These are phyloP conservation scores for Todiramphus chloris DNA, from an alignment of 2,113 vertebrate species.

Conservation along the genomic window DNA sequence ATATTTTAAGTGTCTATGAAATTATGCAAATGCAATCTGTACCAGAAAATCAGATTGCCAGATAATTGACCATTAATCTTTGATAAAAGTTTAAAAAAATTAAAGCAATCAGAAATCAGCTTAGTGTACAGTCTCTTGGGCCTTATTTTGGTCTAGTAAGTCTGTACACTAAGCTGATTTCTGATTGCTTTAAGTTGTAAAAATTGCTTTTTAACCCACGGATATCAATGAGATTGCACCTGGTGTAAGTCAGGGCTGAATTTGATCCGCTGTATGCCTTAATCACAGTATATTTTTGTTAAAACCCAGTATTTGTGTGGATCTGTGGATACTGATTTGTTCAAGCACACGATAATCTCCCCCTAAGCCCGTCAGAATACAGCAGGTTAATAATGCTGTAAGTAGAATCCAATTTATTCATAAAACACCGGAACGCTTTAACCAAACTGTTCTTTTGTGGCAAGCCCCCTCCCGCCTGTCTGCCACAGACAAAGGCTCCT, in stretches of 20 bases:
- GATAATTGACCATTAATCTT: conserved; percentile 72
- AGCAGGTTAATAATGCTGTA: conserved; percentile 66
- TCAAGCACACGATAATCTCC: conserved; percentile 57
- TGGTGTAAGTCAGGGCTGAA: conserved; percentile 48
- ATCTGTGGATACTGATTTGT: conserved; percentile 63
- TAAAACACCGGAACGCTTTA: conserved; percentile 63
- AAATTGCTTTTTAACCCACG: conserved; percentile 63
- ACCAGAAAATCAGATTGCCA: conserved; percentile 68
- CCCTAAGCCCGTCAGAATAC: conserved; percentile 62
- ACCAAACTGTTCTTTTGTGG: conserved; percentile 69
- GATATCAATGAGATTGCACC: conserved; percentile 69
- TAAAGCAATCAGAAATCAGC: conserved; percentile 67
- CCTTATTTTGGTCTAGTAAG: conserved; percentile 63
- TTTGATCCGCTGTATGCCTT: conserved; percentile 54
- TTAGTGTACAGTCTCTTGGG: conserved; percentile 48
- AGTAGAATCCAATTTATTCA: conserved; percentile 72
- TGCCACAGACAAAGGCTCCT: conserved; percentile 35
- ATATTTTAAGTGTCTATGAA: conserved; percentile 67
- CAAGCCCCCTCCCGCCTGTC: neutral
- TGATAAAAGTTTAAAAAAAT: conserved; percentile 69
- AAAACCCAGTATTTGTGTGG: conserved; percentile 60
- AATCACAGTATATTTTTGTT: conserved; percentile 70
- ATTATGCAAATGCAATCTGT: conserved; percentile 68
- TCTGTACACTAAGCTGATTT: conserved; percentile 66
- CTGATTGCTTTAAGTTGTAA: conserved; percentile 69